Evolutionary conservation across 2,113 vertebrate species (phyloP), one percentile per base, ranked within the genome.

Genomic region (Forbesichthys agassizii): DNA sequence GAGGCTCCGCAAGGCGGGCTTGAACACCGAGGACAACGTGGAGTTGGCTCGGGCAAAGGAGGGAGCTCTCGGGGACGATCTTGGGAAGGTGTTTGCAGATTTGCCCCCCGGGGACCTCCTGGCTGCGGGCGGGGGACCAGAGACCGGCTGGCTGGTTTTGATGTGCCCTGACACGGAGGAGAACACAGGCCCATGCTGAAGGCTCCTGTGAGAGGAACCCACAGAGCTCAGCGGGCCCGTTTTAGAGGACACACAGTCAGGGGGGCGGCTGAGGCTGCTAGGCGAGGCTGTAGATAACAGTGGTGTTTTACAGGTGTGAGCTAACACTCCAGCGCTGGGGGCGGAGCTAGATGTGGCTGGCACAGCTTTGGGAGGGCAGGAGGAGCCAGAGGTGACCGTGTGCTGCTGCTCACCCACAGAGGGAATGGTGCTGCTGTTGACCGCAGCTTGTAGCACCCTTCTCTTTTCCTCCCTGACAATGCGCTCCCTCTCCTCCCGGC

Each of bases 401-500:
- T 81, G 69, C 63, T 81, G 67, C 73, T 81, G 71, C 16, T 91
- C 79, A 2, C 81, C 84, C 0, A 93, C 90, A 3, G 93, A 90
- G 2, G 91, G 80, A 0, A 93, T 87, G 5, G 83, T 82, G 67
- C 87, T 88, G 78, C 85, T 80, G 68, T 82, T 84, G 82, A 81
- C 86, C 0, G 93, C 42, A 0, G 94, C 93, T 5, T 94, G 93
- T 48, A 96, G 89, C 57, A 95, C 91, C 72, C 94, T 88, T n/a
- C 94, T 87, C 76, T 96, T 97, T 80, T 98, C 97, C 84, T 97
- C 96, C 5, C 94, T 89, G n/a, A 98, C 88, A 10, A 98, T 97
- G 88, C 93, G 88, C 83, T 98, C 97, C 56, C 97, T 89, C 74
- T 98, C 96, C 13, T 95, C 95, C 63, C 94, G 90, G 90, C 97